phyloP scores from a whole-genome alignment of 2,797 vertebrate species.

The Mus spretus region DNA sequence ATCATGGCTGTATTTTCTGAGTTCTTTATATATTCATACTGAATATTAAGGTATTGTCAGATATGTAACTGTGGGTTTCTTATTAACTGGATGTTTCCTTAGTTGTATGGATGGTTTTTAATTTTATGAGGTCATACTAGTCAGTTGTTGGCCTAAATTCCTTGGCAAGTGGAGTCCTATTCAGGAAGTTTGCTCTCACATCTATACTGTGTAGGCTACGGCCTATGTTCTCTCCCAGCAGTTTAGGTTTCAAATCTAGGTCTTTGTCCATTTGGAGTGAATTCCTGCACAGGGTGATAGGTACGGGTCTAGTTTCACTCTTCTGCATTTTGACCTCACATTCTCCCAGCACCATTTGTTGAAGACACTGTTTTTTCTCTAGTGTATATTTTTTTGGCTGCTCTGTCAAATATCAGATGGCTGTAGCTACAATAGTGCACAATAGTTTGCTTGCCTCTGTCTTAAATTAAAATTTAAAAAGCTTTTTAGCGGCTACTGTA shows the following conservation, averaged over 20 bases:
- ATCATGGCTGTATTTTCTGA: background rate
- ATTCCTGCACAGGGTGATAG: background rate
- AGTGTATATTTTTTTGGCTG: background rate
- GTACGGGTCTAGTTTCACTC: background rate
- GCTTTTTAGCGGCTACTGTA: background rate
- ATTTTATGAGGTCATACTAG: background rate
- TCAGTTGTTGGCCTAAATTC: background rate
- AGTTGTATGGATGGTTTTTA: background rate
- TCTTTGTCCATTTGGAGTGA: background rate
- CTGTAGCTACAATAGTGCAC: background rate
- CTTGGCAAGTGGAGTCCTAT: background rate
- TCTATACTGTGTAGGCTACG: background rate
- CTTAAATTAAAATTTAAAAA: background rate
- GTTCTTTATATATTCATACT: background rate
- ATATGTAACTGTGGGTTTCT: background rate
- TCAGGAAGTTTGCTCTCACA: background rate
- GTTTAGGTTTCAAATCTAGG: background rate
- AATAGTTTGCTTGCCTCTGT: background rate
- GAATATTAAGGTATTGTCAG: background rate
- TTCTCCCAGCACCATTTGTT: background rate
- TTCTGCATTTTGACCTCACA: background rate
- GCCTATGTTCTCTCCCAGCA: background rate
- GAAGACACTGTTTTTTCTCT: background rate
- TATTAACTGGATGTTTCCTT: background rate
- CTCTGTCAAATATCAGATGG: background rate